Percentiles rank a stretch among this genome's conserved stretches.
phyloP scores from a whole-genome alignment of 2,888 invertebrate genomes.

The Lissonota sp. region DNA sequence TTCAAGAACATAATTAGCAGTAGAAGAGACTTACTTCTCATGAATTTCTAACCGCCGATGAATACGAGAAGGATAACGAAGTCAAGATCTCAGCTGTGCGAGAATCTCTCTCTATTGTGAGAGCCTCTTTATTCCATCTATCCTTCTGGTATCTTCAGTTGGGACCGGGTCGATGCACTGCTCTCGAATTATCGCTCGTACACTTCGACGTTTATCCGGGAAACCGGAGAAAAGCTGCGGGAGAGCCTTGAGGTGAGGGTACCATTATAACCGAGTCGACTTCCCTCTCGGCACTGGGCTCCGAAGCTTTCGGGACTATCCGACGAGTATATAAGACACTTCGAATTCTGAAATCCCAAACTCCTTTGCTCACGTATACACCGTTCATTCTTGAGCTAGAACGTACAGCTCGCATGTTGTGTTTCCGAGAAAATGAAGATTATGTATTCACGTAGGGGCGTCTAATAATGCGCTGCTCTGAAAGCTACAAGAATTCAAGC shows the following conservation, averaged over 20 bases:
- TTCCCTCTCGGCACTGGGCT: slow-evolving; percentile 21
- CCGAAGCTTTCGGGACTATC: slow-evolving; percentile 33
- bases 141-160: slow-evolving; percentile 8
- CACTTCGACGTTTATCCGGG: slow-evolving; percentile 47
- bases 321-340: slow-evolving; percentile 29
- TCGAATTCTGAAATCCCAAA: slow-evolving; percentile 38
- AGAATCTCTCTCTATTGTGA: slow-evolving; percentile 46
- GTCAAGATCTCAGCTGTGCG: slow-evolving; percentile 32
- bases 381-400: slow-evolving; percentile 23
- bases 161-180: slow-evolving; percentile 24
- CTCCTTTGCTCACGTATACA: slow-evolving; percentile 47
- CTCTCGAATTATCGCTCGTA: slow-evolving; percentile 57
- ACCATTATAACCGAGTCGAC: slow-evolving; percentile 57
- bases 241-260: slow-evolving; percentile 57
- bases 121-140: slow-evolving; percentile 50
- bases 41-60: slow-evolving; percentile 7
- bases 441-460: slow-evolving; percentile 6
- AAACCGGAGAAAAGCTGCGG: slow-evolving; percentile 14
- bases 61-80: slow-evolving; percentile 32
- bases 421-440: too few species aligned
- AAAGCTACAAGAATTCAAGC: slow-evolving; percentile 68
- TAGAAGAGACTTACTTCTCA: slow-evolving; percentile 28
- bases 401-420: too few species aligned
- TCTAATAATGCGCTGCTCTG: slow-evolving; percentile 35
- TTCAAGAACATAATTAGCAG: background rate